A percentile compares a stretch with the other conserved stretches of the same genome.
Conservation (phyloP, 1,140 invertebrate species). For the Ceratosolen solmsi region DNA sequence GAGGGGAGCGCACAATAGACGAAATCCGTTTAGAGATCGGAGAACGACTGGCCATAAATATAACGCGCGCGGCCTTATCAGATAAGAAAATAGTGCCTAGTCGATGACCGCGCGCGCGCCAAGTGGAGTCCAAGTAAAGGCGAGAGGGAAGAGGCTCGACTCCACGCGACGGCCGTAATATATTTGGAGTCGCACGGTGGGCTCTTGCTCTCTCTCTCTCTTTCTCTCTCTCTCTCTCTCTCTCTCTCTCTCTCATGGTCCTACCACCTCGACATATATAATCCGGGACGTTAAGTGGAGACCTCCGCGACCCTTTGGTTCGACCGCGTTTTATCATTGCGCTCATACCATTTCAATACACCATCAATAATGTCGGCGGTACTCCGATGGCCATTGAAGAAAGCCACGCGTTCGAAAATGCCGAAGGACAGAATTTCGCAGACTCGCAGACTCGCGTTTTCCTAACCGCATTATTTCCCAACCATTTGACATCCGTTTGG, state of each 20-base stretch:
- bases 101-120: not conserved
- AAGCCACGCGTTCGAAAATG: not conserved
- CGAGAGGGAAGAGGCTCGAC: conserved; percentile 43
- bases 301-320: conserved; percentile 67
- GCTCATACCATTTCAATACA: conserved; percentile 73
- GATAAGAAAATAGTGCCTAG: conserved; percentile 40
- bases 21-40: conserved; percentile 36
- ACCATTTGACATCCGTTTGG: too few species aligned
- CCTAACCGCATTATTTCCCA: too few species aligned
- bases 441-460: too few species aligned
- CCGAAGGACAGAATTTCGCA: too few species aligned
- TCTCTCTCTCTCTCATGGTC: too few species aligned
- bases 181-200: conserved; percentile 58
- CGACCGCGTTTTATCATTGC: conserved; percentile 70
- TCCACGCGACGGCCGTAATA: conserved; percentile 56
- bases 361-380: conserved; percentile 69
- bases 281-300: conserved; percentile 70
- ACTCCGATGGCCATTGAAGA: not conserved
- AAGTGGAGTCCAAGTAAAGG: too few species aligned
- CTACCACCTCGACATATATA: conserved; percentile 67
- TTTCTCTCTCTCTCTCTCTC: not conserved
- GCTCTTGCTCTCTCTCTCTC: conserved; percentile 19
- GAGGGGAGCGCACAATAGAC: conserved; percentile 44
- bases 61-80: conserved; percentile 37
- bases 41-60: conserved; percentile 37